Conservation (phyloP, 2,113 vertebrate genomes). For the Miniopterus natalensis region DNA sequence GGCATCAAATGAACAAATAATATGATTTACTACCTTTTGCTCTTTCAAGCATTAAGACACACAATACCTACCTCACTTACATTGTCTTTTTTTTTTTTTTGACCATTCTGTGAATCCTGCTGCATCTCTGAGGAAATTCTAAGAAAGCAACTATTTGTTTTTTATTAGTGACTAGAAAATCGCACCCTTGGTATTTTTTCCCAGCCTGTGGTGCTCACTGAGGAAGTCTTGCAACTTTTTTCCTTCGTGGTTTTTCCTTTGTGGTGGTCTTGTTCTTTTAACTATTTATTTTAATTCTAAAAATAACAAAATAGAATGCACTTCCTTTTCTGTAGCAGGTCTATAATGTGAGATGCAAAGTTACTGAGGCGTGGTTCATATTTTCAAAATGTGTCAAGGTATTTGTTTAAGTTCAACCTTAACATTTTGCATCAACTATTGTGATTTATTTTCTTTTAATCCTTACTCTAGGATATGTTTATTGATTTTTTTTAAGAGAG, state of each 20-base stretch:
- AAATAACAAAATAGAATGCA: not conserved
- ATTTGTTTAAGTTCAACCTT: not conserved
- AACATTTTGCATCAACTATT: not conserved
- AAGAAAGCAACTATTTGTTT: not conserved
- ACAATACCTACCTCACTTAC: not conserved
- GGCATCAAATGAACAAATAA: not conserved
- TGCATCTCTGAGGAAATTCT: not conserved
- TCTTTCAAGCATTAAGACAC: not conserved
- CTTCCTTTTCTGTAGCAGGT: not conserved
- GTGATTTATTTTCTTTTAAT: not conserved
- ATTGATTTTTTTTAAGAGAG: no score
- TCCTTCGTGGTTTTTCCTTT: not conserved
- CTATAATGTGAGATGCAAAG: not conserved
- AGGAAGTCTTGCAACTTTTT: not conserved
- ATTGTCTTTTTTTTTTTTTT: not conserved
- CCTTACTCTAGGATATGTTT: not conserved
- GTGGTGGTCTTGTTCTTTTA: not conserved
- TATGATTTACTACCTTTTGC: not conserved
- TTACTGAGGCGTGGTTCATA: not conserved
- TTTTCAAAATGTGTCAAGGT: not conserved
- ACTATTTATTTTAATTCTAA: conserved; percentile 24
- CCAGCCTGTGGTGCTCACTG: not conserved
- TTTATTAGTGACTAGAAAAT: not conserved
- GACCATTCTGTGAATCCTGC: not conserved
- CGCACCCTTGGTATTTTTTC: not conserved